Percentiles rank a stretch among this genome's conserved stretches.
Evolutionary conservation across 2,113 vertebrate species (phyloP).

Genomic region (Zingel zingel): DNA sequence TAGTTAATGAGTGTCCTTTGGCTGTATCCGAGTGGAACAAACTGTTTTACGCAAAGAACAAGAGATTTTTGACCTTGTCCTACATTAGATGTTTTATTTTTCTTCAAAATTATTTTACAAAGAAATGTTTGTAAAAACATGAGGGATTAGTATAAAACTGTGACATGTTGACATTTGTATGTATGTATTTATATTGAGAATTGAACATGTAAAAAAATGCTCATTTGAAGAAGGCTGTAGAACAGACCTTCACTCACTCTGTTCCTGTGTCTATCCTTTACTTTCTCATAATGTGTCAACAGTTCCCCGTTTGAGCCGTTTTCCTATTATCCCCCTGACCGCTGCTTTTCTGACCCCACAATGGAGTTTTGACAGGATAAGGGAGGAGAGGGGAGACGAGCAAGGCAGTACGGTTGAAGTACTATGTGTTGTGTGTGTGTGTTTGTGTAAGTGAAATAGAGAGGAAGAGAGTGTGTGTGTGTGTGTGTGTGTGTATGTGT

Average conservation of each 20-base stretch:
- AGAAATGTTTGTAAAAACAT: neutral
- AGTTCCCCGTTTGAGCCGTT: constrained; percentile 76
- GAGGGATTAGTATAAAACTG: neutral
- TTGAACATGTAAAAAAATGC: neutral
- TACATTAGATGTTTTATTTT: neutral
- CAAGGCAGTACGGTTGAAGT: constrained; percentile 57
- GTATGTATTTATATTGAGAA: neutral
- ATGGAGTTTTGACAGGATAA: constrained; percentile 75
- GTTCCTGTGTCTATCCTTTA: constrained; percentile 20
- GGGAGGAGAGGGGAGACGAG: constrained; percentile 49
- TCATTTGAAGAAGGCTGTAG: neutral
- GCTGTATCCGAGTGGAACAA: constrained; percentile 63
- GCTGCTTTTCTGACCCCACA: constrained; percentile 73
- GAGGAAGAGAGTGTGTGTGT: too few relatives aligned
- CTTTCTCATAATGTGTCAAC: constrained; percentile 71
- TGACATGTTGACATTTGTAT: constrained; percentile 2
- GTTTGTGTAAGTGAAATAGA: too few relatives aligned
- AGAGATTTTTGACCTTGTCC: constrained; percentile 52
- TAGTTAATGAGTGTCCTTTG: constrained; percentile 79
- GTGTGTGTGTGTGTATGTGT: too few relatives aligned
- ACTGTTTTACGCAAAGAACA: constrained; percentile 58
- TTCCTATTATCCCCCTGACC: constrained; percentile 71
- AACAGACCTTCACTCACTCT: constrained; percentile 9
- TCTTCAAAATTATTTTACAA: neutral
- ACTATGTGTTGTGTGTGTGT: constrained; percentile 1